These are phyloP conservation scores for Steinernema scapterisci DNA, from an alignment of 2,888 invertebrate species.

Conservation along the genomic window DNA sequence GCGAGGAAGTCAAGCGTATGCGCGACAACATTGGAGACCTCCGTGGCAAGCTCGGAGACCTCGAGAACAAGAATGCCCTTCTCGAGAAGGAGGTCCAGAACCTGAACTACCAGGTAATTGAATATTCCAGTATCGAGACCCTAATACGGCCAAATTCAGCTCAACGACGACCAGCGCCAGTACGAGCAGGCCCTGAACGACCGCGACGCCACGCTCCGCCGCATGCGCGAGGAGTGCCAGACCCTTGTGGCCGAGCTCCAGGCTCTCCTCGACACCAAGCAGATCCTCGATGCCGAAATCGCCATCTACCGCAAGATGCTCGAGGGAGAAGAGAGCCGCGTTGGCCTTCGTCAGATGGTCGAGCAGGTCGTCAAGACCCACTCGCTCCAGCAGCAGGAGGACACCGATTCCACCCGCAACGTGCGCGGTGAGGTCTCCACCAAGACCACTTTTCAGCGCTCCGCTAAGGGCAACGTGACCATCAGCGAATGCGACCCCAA, in stretches of 20 bases:
- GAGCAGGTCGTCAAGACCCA: slow-evolving; percentile 68
- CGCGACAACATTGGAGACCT: slow-evolving; percentile 62
- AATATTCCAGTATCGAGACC: slow-evolving; percentile 38
- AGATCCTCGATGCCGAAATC: slow-evolving; percentile 71
- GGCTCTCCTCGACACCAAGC: slow-evolving; percentile 69
- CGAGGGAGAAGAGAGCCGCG: slow-evolving; percentile 69
- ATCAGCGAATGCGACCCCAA: slow-evolving; percentile 69
- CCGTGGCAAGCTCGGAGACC: slow-evolving; percentile 42
- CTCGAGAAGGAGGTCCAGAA: slow-evolving; percentile 62
- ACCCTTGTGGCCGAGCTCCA: slow-evolving; percentile 49
- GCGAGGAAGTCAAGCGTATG: slow-evolving; percentile 69
- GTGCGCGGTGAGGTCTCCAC: slow-evolving; percentile 68
- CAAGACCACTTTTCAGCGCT: slow-evolving; percentile 70
- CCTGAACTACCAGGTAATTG: slow-evolving; percentile 24
- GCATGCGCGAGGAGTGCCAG: slow-evolving; percentile 44
- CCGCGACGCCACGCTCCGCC: slow-evolving; percentile 50
- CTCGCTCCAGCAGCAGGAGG: slow-evolving; percentile 67
- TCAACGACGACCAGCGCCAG: slow-evolving; percentile 68
- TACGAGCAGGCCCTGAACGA: slow-evolving; percentile 68
- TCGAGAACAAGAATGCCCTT: slow-evolving; percentile 66
- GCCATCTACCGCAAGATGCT: slow-evolving; percentile 70
- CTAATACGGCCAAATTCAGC: slow-evolving; percentile 27
- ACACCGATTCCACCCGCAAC: slow-evolving; percentile 35
- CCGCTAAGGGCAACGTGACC: slow-evolving; percentile 69
- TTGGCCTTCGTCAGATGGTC: slow-evolving; percentile 58